A percentile compares a stretch with the other conserved stretches of the same genome.
phyloP scores from a whole-genome alignment of 2,797 vertebrate genomes.

The Crocodylus rhombifer region DNA sequence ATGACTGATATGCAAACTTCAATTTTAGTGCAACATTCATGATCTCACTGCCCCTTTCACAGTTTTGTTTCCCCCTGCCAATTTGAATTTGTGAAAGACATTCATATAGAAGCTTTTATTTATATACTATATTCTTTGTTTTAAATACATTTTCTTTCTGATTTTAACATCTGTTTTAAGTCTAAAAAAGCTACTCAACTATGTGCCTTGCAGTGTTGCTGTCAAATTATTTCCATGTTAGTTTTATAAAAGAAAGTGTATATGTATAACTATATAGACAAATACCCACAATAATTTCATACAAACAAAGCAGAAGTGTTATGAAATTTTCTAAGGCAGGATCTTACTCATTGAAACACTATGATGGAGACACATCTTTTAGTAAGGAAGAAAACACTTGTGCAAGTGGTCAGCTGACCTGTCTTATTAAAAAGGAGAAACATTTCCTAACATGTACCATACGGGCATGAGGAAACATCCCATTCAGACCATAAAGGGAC shows the following conservation, averaged over 20 bases:
- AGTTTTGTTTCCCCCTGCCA: not conserved
- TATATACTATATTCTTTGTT: conserved; percentile 16
- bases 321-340: not conserved
- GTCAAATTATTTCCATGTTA: conserved; percentile 12
- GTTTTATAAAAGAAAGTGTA: conserved; percentile 30
- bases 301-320: not conserved
- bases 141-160: conserved; percentile 21
- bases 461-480: not conserved
- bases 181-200: conserved; percentile 12
- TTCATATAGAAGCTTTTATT: conserved; percentile 44
- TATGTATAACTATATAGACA: not conserved
- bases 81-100: conserved; percentile 13
- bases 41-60: not conserved
- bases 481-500: not conserved
- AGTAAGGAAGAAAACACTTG: not conserved
- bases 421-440: not conserved
- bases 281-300: not conserved
- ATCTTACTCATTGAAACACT: not conserved
- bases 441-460: not conserved
- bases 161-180: conserved; percentile 39
- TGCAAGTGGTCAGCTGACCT: not conserved
- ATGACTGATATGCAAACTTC: not conserved
- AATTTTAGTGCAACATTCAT: not conserved
- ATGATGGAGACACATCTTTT: not conserved
- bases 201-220: not conserved